Evolutionary conservation across 2,113 vertebrate genomes (phyloP).

Genomic region (Heliornis fulica): DNA sequence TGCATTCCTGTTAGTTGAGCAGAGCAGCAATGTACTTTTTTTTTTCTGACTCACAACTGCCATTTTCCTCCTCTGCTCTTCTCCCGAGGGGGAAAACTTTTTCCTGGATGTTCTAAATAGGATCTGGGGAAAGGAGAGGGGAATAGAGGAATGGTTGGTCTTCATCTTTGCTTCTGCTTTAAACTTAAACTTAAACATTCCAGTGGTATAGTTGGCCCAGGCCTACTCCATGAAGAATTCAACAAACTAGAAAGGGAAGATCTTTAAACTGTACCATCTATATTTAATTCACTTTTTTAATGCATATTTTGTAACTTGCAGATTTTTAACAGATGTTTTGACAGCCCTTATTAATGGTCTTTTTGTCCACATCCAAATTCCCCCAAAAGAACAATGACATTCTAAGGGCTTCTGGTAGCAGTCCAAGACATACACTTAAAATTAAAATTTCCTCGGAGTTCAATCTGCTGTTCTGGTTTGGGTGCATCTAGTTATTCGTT

Average conservation of each 20-base stretch:
- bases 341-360: slow-evolving; percentile 38
- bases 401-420: slow-evolving; percentile 40
- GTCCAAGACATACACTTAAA: slow-evolving; percentile 57
- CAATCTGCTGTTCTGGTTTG: slow-evolving; percentile 22
- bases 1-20: background rate
- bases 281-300: slow-evolving; percentile 35
- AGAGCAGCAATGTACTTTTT: background rate
- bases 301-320: slow-evolving; percentile 50
- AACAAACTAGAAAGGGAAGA: slow-evolving; percentile 2
- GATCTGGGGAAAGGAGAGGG: background rate
- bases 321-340: slow-evolving; percentile 60
- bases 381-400: slow-evolving; percentile 52
- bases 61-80: background rate
- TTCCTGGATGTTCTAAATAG: background rate
- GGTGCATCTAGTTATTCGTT: background rate
- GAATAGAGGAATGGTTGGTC: background rate
- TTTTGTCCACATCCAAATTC: slow-evolving; percentile 53
- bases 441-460: slow-evolving; percentile 11
- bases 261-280: slow-evolving; percentile 4
- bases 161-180: background rate
- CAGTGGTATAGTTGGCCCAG: background rate
- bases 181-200: background rate
- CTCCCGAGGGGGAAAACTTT: background rate
- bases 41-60: background rate
- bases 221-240: background rate